A percentile compares a stretch with the other conserved stretches of the same genome.
Conservation (phyloP, 2,113 vertebrate species). For the Cololabis saira region DNA sequence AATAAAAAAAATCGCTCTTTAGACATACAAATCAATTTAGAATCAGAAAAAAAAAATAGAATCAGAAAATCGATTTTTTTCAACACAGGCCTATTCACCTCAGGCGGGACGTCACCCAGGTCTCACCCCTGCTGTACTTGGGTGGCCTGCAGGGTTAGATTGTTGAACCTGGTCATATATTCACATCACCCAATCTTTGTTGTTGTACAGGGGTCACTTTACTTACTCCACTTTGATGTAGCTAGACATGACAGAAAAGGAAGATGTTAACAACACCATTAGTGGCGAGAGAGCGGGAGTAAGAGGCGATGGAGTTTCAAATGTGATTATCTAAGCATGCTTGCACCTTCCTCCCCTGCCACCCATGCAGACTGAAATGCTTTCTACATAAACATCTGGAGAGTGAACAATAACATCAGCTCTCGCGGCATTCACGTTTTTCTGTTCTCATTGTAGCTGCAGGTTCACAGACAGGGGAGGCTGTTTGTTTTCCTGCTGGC, state of each 20-base stretch:
- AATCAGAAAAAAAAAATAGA: too few species aligned
- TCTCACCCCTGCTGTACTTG: too few species aligned
- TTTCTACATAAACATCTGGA: slow-evolving; percentile 21
- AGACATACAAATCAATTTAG: too few species aligned
- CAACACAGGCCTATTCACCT: too few species aligned
- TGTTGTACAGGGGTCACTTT: not conserved
- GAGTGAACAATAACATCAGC: slow-evolving; percentile 25
- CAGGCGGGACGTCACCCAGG: too few species aligned
- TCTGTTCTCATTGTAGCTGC: slow-evolving; percentile 1
- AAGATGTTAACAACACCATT: slow-evolving; percentile 13
- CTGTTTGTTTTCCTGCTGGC: slow-evolving; percentile 23
- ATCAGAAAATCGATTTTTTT: too few species aligned
- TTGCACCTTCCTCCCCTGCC: slow-evolving; percentile 23
- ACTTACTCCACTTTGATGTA: slow-evolving; percentile 8
- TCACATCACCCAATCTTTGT: too few species aligned
- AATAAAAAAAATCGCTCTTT: too few species aligned
- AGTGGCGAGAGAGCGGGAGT: slow-evolving; percentile 34
- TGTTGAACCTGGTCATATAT: too few species aligned
- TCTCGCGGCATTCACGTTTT: slow-evolving; percentile 9
- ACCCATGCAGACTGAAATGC: slow-evolving; percentile 34
- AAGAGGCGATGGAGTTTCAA: slow-evolving; percentile 28
- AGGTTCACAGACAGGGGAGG: slow-evolving; percentile 5
- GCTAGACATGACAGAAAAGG: slow-evolving; percentile 25
- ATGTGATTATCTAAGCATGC: slow-evolving; percentile 56
- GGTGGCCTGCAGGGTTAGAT: too few species aligned